phyloP scores from a whole-genome alignment of 2,888 invertebrate genomes.

The Eristalinus sepulchralis region DNA sequence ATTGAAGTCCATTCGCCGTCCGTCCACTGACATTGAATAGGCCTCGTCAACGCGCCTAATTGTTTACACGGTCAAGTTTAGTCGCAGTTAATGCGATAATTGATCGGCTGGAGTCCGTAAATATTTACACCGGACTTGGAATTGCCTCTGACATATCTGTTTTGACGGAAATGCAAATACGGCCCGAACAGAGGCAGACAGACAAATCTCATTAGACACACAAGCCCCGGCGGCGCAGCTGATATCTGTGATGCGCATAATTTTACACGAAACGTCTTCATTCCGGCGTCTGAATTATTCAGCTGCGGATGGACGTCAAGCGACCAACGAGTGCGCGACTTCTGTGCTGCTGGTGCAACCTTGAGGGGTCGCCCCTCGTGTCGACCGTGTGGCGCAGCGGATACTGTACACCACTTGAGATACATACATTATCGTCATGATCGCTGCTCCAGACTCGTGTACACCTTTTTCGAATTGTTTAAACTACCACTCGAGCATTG shows the following conservation, averaged over 20 bases:
- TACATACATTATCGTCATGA: constrained; percentile 37
- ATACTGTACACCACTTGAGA: constrained; percentile 39
- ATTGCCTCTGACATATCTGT: constrained; percentile 38
- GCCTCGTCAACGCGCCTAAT: constrained; percentile 26
- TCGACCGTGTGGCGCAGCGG: not conserved
- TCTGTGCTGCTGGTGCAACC: constrained; percentile 19
- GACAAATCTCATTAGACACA: constrained; percentile 10
- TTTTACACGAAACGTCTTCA: constrained; percentile 36
- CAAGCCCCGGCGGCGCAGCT: not conserved
- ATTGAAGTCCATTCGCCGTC: not conserved
- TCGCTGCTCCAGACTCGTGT: constrained; percentile 21
- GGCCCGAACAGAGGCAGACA: not conserved
- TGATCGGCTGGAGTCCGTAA: constrained; percentile 20
- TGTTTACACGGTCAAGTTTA: constrained; percentile 24
- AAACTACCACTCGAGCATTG: constrained; percentile 18
- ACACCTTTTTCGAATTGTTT: constrained; percentile 53
- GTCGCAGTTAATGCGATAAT: constrained; percentile 11
- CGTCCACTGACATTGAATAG: constrained; percentile 6
- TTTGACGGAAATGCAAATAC: constrained; percentile 52
- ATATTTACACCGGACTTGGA: constrained; percentile 37
- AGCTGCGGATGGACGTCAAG: not conserved
- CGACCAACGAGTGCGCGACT: not conserved
- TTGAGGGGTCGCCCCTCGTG: constrained; percentile 5
- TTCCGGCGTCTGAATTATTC: constrained; percentile 12
- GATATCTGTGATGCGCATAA: constrained; percentile 59